Conservation (phyloP, 1,140 invertebrate genomes). For the Drosophila yakuba region DNA sequence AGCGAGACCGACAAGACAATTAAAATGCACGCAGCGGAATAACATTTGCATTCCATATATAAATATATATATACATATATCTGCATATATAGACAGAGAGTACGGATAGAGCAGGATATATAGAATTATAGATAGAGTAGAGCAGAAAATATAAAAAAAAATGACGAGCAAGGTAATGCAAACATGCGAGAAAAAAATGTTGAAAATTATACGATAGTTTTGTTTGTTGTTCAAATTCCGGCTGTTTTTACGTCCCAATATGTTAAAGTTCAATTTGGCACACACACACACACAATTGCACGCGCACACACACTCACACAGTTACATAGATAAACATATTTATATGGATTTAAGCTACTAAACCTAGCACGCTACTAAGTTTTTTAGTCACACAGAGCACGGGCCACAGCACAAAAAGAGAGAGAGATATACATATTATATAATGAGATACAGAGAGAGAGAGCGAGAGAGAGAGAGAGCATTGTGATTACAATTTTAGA, state of each 20-base stretch:
- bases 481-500: conserved; percentile 75
- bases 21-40: conserved; percentile 52
- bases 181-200: conserved; percentile 66
- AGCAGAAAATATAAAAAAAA: conserved; percentile 29
- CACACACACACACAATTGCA: conserved; percentile 27
- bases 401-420: conserved; percentile 75
- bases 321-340: conserved; percentile 26
- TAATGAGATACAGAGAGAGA: conserved; percentile 57
- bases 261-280: conserved; percentile 39
- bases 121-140: conserved; percentile 12
- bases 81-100: conserved; percentile 2
- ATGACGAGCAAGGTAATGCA: conserved; percentile 66
- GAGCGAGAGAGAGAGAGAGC: conserved; percentile 44
- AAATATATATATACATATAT: conserved; percentile 17
- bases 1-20: conserved; percentile 46
- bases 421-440: conserved; percentile 50
- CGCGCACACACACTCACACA: conserved; percentile 36
- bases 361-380: conserved; percentile 75
- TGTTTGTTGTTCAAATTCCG: conserved; percentile 53
- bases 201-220: conserved; percentile 58
- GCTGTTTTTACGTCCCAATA: conserved; percentile 43
- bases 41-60: conserved; percentile 41
- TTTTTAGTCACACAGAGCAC: conserved; percentile 68
- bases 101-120: conserved; percentile 9
- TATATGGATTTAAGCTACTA: conserved; percentile 68